Evolutionary conservation across 2,797 vertebrate species (phyloP).

Genomic region (Benthosema pterotum): DNA sequence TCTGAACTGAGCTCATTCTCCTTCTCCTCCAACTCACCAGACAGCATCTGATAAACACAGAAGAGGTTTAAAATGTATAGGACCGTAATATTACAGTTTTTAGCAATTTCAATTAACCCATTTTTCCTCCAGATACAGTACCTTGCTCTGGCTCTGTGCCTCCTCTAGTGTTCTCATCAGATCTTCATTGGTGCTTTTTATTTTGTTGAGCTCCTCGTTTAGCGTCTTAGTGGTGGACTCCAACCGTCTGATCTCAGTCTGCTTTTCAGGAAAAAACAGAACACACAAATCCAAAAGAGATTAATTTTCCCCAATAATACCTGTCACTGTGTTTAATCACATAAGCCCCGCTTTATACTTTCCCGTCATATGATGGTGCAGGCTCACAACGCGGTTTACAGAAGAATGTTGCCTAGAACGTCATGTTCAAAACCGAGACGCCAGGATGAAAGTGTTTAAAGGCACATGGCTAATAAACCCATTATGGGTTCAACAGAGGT

Average conservation of each 20-base stretch:
- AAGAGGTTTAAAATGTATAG: too few species aligned
- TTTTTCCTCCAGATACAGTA: slow-evolving; percentile 36
- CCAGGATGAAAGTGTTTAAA: too few species aligned
- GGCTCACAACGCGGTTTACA: too few species aligned
- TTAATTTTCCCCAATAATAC: slow-evolving; percentile 12
- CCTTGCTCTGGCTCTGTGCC: slow-evolving; percentile 74
- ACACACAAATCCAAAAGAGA: slow-evolving; percentile 22
- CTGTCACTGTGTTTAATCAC: slow-evolving; percentile 2
- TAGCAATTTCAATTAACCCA: background rate
- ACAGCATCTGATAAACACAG: slow-evolving; percentile 80
- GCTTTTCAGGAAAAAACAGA: slow-evolving; percentile 47
- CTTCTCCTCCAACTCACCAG: slow-evolving; percentile 84
- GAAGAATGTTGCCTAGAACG: too few species aligned
- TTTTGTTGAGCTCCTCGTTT: slow-evolving; percentile 69
- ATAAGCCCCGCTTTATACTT: background rate
- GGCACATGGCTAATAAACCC: background rate
- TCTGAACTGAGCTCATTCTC: slow-evolving; percentile 86
- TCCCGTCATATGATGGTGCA: too few species aligned
- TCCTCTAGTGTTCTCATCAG: slow-evolving; percentile 74
- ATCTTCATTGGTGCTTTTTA: slow-evolving; percentile 64
- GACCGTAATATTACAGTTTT: background rate
- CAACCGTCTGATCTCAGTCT: slow-evolving; percentile 66
- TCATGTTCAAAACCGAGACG: too few species aligned
- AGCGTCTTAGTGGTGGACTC: slow-evolving; percentile 72
- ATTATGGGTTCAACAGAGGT: background rate